Evolutionary conservation across 2,113 vertebrate species (phyloP), one percentile per base, ranked within the genome.

Genomic region (Phylloscopus whistleri): DNA sequence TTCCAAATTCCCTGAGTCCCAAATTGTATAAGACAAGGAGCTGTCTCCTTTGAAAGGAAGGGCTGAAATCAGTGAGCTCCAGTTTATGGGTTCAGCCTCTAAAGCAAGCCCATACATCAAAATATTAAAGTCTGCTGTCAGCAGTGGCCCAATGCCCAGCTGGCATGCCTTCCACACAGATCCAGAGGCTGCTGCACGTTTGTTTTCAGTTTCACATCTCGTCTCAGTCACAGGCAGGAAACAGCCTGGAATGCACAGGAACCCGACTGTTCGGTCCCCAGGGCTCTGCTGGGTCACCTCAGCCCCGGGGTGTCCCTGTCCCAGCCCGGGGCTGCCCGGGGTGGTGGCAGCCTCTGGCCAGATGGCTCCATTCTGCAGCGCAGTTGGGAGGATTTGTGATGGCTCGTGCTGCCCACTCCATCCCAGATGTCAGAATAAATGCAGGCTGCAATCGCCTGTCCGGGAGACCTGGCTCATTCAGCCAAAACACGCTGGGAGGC

Each of bases 161-260:
- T 53, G 31, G 43, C 41, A 43, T 6, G 2, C 31, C 43, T 48
- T 28, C 70, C 53, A 56, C 27, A 9, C 64, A 0, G 0, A 12
- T 4, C 67, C 85, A 85, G 44, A 20, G 76, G 82, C 84, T 48
- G n/a, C 78, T 66, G 56, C 3, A 3, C 20, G 0, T 30, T 56
- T 9, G 3, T 51, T 53, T 59, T 10, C 77, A 43, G 28, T 58
- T 76, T 31, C 69, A 19, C 3, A 0, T 22, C 72, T 7, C 0
- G 2, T 51, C 48, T 63, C 48, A 4, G 56, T 2, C 31, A 6
- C 0, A 14, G 24, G 15, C 63, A 69, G 72, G 1, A 9, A 15
- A 16, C 28, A 64, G 49, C 64, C 59, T 7, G 21, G 43, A 9
- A 2, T 0, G 0, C 0, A 0, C 3, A 20, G 28, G 33, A 23